Base-by-base conservation (phyloP, 2,888 invertebrate species). In the Nemotelus nigrinus region DNA sequence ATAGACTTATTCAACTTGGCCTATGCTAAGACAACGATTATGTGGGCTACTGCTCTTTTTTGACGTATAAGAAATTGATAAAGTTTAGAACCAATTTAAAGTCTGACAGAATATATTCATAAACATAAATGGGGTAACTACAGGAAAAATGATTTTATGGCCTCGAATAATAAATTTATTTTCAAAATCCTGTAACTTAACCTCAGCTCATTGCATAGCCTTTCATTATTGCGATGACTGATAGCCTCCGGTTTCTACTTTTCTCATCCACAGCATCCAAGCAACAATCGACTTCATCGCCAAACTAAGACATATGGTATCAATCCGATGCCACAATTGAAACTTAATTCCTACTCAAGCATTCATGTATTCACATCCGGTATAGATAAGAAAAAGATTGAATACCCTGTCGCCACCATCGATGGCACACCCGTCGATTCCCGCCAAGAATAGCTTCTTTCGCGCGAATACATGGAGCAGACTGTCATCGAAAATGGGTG, bases 281-380 rank as follows among this genome's bases (percentile, higher is more conserved):
- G 39, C n/a, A 48, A 7, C 48, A 7, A 48, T 10, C 39, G 67
- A 10, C 39, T 65, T 5, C 41, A 6, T 6, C 6, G 41, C 64
- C 41, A 10, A 39, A 7, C 43, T 10, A 6, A 10, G 64, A 2
- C 39, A 25, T 8, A 7, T 39, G 39, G n/a, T 25, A 50, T 47
- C 45, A n/a, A 44, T 74, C 50, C 55, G 60, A 63, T 39, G 74
- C 48, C 50, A 48, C 63, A 74, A 74, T 60, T 74, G 74, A 74
- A 74, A 74, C 63, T 57, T 60, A 74, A 63, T 74, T 60, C 60
- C 74, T 60, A 74, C 74, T 74, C 48, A 60, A 48, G 48, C 47
- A 76, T 76, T 65, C 76, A 76, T 76, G 65, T 76, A 76, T 76
- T 50, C 76, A 76, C 76, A 55, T 76, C 76, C 76, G 76, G 76